phyloP scores from a whole-genome alignment of 2,888 invertebrate genomes.

The Proisotoma minuta region DNA sequence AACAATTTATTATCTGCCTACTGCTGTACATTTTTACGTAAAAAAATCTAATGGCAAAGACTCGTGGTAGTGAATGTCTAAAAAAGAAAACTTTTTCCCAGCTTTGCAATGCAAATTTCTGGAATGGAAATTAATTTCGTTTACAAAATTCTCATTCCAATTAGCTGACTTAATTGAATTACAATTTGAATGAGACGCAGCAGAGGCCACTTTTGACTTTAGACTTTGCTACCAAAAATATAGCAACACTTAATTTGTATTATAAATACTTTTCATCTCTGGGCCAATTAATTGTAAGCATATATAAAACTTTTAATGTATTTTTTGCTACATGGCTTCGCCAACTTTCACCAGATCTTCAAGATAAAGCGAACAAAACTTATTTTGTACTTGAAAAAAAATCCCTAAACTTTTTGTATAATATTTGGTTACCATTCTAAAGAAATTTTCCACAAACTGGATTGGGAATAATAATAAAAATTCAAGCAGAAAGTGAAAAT shows the following conservation, averaged over 20 bases:
- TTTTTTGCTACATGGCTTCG: too few relatives aligned
- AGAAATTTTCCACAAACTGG: background rate
- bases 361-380: background rate
- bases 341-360: background rate
- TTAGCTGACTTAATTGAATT: slow-evolving; percentile 12
- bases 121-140: slow-evolving; percentile 16
- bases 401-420: background rate
- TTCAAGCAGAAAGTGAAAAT: background rate
- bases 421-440: background rate
- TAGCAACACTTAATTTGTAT: background rate
- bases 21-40: too few relatives aligned
- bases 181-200: background rate
- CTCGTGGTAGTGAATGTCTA: background rate
- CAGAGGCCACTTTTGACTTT: background rate
- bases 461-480: background rate
- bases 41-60: background rate
- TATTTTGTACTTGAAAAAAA: background rate
- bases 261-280: background rate
- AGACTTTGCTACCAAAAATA: background rate
- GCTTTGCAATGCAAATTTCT: slow-evolving; percentile 8
- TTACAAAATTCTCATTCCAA: slow-evolving; percentile 14
- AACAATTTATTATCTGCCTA: background rate
- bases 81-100: slow-evolving; percentile 1
- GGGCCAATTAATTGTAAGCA: background rate
- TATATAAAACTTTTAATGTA: background rate